Percentiles rank a stretch among this genome's conserved stretches.
These are phyloP conservation scores for Brachionus manjavacas DNA, from an alignment of 1,140 invertebrate species.

Conservation along the genomic window DNA sequence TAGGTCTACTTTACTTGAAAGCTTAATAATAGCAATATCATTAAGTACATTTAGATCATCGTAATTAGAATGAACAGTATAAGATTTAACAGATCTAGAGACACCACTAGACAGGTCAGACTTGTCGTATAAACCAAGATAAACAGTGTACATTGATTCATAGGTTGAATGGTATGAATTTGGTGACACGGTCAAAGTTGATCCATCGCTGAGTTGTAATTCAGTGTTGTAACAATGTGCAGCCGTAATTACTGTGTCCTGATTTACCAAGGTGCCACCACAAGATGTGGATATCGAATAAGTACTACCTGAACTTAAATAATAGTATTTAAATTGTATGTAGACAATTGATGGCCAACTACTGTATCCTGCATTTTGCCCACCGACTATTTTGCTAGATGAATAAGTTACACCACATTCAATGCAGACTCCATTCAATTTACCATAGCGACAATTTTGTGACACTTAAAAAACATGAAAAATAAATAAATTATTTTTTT, in stretches of 20 bases:
- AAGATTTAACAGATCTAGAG: not conserved
- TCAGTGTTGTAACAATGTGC: conserved; percentile 63
- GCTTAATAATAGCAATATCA: conserved; percentile 27
- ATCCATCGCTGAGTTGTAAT: not conserved
- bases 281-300: conserved; percentile 56
- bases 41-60: not conserved
- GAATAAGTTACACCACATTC: conserved; percentile 16
- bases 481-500: not conserved
- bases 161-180: conserved; percentile 9
- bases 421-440: not conserved
- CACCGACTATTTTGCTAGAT: not conserved
- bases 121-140: conserved; percentile 20
- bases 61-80: not conserved
- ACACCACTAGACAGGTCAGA: not conserved
- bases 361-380: not conserved
- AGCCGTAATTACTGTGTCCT: conserved; percentile 69
- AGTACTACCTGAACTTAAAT: not conserved
- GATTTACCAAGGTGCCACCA: conserved; percentile 70
- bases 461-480: not conserved
- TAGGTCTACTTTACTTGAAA: not conserved
- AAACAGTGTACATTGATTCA: conserved; percentile 35
- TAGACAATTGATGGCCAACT: conserved; percentile 27
- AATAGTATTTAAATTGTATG: not conserved
- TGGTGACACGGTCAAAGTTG: not conserved
- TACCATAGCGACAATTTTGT: not conserved